Conservation (phyloP, 2,113 vertebrate species). For the Lepus europaeus region DNA sequence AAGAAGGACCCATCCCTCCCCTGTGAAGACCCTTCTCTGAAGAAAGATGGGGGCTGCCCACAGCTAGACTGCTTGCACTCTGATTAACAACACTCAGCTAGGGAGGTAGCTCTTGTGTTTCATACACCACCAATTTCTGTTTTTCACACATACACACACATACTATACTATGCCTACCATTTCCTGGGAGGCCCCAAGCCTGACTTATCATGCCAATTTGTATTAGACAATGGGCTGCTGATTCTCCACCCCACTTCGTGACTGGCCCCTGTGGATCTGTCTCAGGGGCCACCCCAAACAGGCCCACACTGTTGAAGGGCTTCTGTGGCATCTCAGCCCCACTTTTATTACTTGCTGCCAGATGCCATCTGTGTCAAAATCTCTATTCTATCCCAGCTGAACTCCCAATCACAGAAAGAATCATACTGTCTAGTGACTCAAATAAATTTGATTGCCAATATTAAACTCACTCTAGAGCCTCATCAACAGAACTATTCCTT, state of each 20-base stretch:
- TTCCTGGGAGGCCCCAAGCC: not conserved
- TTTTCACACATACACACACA: not conserved
- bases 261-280: not conserved
- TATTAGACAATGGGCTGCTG: not conserved
- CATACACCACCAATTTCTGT: not conserved
- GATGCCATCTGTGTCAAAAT: not conserved
- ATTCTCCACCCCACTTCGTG: too few species aligned
- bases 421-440: slow-evolving; percentile 8
- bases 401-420: slow-evolving; percentile 36
- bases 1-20: not conserved
- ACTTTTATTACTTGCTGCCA: not conserved
- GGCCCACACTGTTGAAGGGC: not conserved
- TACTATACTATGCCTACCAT: not conserved
- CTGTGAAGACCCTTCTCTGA: not conserved
- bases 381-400: slow-evolving; percentile 21
- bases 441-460: slow-evolving; percentile 21
- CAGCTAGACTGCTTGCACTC: not conserved
- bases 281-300: not conserved
- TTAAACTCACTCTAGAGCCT: not conserved
- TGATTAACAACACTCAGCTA: not conserved
- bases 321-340: not conserved
- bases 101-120: not conserved
- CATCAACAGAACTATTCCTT: slow-evolving; percentile 17
- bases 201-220: not conserved
- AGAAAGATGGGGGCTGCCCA: not conserved